Conservation (phyloP, 2,797 vertebrate species). For the Syndactyla subalaris region DNA sequence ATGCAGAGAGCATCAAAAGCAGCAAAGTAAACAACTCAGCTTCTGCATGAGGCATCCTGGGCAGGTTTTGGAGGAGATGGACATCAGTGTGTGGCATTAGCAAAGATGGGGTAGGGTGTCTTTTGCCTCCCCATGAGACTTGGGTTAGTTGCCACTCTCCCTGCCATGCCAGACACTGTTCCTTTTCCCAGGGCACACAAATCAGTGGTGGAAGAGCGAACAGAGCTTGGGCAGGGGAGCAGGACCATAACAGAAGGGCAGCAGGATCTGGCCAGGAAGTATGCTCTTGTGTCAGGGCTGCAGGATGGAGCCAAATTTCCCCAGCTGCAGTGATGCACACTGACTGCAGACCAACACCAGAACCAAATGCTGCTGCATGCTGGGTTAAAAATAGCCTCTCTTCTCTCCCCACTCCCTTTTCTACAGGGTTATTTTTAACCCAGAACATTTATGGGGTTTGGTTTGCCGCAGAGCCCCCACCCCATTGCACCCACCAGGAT, state of each 20-base stretch:
- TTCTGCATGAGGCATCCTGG: accelerated
- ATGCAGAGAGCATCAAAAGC: background rate
- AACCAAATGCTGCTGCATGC: slow-evolving; percentile 10
- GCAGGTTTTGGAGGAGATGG: background rate
- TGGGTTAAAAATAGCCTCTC: slow-evolving; percentile 53
- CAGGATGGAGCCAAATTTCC: background rate
- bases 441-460: background rate
- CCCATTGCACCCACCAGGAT: slow-evolving; percentile 1
- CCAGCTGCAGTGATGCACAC: background rate
- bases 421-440: slow-evolving; percentile 52
- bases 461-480: slow-evolving; percentile 35
- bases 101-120: background rate
- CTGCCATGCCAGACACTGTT: background rate
- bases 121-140: background rate
- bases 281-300: background rate
- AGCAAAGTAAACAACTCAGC: background rate
- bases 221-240: background rate
- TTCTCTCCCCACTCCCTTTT: slow-evolving; percentile 12
- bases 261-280: background rate
- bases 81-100: background rate
- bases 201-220: background rate
- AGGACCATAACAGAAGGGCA: background rate
- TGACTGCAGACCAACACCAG: slow-evolving; percentile 35
- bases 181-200: background rate
- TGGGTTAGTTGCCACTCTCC: background rate